phyloP scores from a whole-genome alignment of 2,113 vertebrate genomes.

The Zosterops hypoxanthus region DNA sequence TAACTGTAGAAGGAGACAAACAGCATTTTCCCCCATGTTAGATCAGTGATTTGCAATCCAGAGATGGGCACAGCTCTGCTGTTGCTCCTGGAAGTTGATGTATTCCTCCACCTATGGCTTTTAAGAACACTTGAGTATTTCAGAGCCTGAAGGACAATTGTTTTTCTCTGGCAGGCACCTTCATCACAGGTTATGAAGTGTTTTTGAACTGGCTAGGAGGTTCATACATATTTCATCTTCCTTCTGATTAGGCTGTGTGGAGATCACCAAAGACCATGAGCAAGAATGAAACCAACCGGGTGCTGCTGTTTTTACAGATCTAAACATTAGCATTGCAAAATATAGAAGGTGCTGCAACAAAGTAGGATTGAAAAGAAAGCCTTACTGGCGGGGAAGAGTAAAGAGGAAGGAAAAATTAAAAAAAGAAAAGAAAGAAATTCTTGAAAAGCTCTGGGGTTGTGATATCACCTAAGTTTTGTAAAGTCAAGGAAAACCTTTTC shows the following conservation, averaged over 20 bases:
- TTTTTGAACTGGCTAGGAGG: background rate
- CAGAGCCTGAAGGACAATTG: background rate
- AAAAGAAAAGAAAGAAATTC: accelerated
- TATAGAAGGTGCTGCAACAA: background rate
- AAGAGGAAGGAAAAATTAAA: background rate
- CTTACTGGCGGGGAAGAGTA: background rate
- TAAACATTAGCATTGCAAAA: background rate
- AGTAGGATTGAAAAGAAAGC: background rate
- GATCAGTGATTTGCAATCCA: background rate
- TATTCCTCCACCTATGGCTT: background rate
- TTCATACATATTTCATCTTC: background rate
- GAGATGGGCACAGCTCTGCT: background rate
- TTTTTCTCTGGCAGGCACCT: background rate
- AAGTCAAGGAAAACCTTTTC: background rate
- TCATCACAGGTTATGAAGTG: background rate
- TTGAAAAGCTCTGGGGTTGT: background rate
- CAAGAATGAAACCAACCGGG: background rate
- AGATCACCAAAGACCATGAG: background rate
- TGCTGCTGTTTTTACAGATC: background rate
- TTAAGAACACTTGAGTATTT: background rate
- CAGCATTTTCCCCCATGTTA: accelerated
- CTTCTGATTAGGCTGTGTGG: background rate
- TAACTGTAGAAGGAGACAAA: background rate
- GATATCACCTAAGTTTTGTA: background rate
- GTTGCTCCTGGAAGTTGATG: background rate